Percentiles rank a stretch among this genome's conserved stretches.
phyloP scores from a whole-genome alignment of 2,888 invertebrate species.

The Caenorhabditis angaria region DNA sequence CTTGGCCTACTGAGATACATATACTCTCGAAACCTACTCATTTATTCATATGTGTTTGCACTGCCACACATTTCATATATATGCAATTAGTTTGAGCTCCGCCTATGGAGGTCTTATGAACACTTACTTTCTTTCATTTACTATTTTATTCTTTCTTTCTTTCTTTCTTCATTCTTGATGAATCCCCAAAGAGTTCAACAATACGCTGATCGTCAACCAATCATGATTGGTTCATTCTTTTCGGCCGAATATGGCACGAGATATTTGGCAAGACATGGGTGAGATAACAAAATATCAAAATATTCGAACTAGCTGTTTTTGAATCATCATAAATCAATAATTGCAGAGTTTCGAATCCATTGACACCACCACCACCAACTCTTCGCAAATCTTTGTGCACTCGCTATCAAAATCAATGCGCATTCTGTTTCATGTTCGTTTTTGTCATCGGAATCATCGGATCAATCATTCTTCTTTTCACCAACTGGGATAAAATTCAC shows the following conservation, averaged over 20 bases:
- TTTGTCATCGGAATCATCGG: conserved; percentile 39
- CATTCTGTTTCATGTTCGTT: conserved; percentile 22
- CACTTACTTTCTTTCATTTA: neutral
- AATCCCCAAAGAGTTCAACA: neutral
- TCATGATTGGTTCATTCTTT: neutral
- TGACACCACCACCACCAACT: neutral
- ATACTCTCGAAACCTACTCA: no score
- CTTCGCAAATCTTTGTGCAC: conserved; percentile 13
- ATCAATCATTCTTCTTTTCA: conserved; percentile 27
- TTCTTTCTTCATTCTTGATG: no score
- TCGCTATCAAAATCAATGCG: conserved; percentile 12
- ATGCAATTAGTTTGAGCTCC: neutral
- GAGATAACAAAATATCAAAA: neutral
- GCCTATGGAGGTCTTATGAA: neutral
- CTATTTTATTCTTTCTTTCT: no score
- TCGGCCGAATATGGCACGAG: neutral
- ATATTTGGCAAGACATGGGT: neutral
- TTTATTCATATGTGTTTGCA: conserved; percentile 2
- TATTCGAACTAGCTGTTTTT: no score
- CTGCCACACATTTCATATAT: neutral
- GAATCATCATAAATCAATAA: no score
- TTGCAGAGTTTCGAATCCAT: neutral
- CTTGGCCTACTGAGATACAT: no score
- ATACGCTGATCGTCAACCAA: neutral
- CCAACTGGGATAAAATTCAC: conserved; percentile 27